phyloP scores from a whole-genome alignment of 2,113 vertebrate species.

The Procavia capensis region DNA sequence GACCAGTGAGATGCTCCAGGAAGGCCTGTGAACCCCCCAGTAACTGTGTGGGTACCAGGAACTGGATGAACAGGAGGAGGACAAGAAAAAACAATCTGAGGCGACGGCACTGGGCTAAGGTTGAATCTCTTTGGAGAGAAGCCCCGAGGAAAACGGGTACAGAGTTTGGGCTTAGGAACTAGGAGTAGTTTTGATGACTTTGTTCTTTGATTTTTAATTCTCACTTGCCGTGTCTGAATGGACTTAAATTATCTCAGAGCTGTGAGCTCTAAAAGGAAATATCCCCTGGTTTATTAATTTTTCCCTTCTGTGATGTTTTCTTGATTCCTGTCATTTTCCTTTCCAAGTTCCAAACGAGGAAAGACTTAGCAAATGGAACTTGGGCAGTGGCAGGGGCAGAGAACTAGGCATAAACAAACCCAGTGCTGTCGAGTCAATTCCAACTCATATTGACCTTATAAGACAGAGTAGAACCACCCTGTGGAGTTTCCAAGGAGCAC shows the following conservation, averaged over 20 bases:
- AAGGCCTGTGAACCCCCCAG: not conserved
- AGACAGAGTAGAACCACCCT: no score
- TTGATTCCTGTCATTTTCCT: not conserved
- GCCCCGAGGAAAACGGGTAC: not conserved
- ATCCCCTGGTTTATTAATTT: not conserved
- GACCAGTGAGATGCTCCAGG: not conserved
- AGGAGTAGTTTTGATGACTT: not conserved
- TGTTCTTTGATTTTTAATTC: slow-evolving; percentile 58
- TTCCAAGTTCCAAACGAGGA: not conserved
- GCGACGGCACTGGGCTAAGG: no score
- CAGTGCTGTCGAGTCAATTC: no score
- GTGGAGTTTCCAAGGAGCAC: no score
- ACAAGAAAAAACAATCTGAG: not conserved
- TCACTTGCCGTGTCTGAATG: slow-evolving; percentile 33
- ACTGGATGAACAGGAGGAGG: not conserved
- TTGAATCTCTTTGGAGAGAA: not conserved
- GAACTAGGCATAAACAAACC: not conserved
- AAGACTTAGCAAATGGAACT: slow-evolving; percentile 19
- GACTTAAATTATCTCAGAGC: slow-evolving; percentile 49
- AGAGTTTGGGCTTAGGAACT: not conserved
- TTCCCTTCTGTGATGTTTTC: not conserved
- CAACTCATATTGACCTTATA: no score
- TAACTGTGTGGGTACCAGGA: not conserved
- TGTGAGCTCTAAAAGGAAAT: slow-evolving; percentile 34
- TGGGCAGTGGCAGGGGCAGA: not conserved